Base-by-base conservation (phyloP, 1,140 invertebrate genomes). In the Rhizoglyphus robini region DNA sequence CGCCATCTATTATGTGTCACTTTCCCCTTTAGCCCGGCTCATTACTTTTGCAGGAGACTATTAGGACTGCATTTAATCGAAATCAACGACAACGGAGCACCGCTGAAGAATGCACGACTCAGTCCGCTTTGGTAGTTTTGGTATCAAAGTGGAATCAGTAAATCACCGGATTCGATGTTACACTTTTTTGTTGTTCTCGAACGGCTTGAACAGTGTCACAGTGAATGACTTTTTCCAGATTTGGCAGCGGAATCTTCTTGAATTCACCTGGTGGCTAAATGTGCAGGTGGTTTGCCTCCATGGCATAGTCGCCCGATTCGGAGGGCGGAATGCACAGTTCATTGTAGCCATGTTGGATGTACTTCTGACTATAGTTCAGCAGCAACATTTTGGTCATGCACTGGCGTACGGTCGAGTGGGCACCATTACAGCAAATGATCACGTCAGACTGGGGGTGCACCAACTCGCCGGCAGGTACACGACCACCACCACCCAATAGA, bases 161-260 rank as follows among this genome's bases (percentile, higher is more conserved):
- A 51, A 51, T 20, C 48, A 51, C 23, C 29, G 23, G 23, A 51
- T 25, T 23, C 1, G 13, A 4, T 51, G 23, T 25, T 25, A 51
- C 29, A 2, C 13, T 13, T 1, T 23, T 51, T 49, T 23, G 25
- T 4, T 23, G 1, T 76, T 75, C 4, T 78, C 74, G 67, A 94
- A 90, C 0, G 95, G 93, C 84, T 97, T 96, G 73, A 98, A 99
- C 0, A 99, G 80, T 1, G 96, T 98, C 0, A 92, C 88, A 0
- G 95, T 99, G 80, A 91, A 99, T 0, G 88, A 88, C 47, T 80
- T 80, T n/a, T 74, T 99, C 92, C 71, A 86, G 82, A 74, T 99
- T 99, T 0, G 96, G 96, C 47, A 99, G 75, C 0, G 93, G 94
- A 65, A 98, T 98, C 86, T 99, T 87, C 91, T 98, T 98, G 74